Base-by-base conservation (phyloP, 1,140 invertebrate species). In the Drosophila carrolli region DNA sequence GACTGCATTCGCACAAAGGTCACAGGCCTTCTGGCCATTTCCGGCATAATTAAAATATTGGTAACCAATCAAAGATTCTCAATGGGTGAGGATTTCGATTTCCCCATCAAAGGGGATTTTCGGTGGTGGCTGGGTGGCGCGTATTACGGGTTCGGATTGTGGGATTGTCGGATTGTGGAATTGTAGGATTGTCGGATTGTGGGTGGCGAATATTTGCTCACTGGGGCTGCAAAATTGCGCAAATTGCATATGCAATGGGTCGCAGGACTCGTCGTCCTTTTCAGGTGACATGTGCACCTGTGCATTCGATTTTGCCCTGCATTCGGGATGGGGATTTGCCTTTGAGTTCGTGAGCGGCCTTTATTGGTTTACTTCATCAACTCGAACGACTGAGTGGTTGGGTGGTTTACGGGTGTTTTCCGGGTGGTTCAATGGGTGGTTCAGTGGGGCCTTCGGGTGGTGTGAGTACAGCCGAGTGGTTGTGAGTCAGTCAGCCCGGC, bases 341-440 rank as follows among this genome's bases (percentile, higher is more conserved):
- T 84, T 83, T 84, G 71, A 68, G 78, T 55, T 65, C 62, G 79
- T 77, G 55, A 29, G 63, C 65, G 59, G 76, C 81, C 77, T 85
- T 85, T 85, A 85, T 85, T 85, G 82, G 81, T 85, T 85, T 85
- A 85, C 81, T 85, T 85, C 81, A 85, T 85, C 81, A 85, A 85
- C 77, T 85, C 74, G 81, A 85, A 84, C 83, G 61, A 81, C 66
- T 35, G 35, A 46, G 46, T 51, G 53, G 59, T 53, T 56, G 59
- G 14, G 19, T 27, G 32, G 23, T 7, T 51, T 32, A 35, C 32
- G 50, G 32, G 29, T 35, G 47, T 7, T 32, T 47, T 5, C 1
- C 23, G 35, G n/a, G 56, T n/a, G 32, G 4, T n/a, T 29, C 19
- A 4, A 0, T 46, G 14, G 32, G 63, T 44, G 56, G 27, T 14